Percentiles rank a stretch among this genome's conserved stretches.
Conservation (phyloP, 2,888 invertebrate genomes). For the Rhopalosiphum nymphaeae region DNA sequence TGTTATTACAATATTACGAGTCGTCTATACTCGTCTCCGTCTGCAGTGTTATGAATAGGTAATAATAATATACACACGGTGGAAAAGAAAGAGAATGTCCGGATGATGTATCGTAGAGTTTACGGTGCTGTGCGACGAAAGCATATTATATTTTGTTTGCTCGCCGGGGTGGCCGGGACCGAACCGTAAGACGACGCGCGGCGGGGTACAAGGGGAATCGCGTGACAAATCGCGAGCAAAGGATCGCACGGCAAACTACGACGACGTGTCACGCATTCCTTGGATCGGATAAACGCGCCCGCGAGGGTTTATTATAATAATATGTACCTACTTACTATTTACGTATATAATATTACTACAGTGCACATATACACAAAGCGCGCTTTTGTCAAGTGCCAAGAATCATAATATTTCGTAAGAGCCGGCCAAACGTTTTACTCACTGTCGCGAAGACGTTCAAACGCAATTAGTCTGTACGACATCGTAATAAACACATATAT, state of each 20-base stretch:
- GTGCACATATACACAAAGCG: background rate
- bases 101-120: background rate
- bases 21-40: background rate
- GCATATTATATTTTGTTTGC: background rate
- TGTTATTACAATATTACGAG: background rate
- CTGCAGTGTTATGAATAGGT: background rate
- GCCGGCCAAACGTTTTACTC: constrained; percentile 52
- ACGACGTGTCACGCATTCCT: constrained; percentile 12
- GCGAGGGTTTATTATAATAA: background rate
- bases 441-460: constrained; percentile 50
- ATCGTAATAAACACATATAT: background rate
- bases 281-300: constrained; percentile 3
- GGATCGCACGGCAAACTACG: background rate
- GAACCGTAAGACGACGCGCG: background rate
- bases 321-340: background rate
- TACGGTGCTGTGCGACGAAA: background rate
- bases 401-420: constrained; percentile 6
- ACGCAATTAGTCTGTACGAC: constrained; percentile 41
- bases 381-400: constrained; percentile 45
- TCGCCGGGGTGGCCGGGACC: background rate
- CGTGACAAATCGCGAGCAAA: constrained; percentile 15
- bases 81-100: background rate
- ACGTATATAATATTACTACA: background rate
- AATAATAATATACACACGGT: background rate
- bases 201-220: background rate